Conservation (phyloP, 2,113 vertebrate species). For the Saguinus midas region DNA sequence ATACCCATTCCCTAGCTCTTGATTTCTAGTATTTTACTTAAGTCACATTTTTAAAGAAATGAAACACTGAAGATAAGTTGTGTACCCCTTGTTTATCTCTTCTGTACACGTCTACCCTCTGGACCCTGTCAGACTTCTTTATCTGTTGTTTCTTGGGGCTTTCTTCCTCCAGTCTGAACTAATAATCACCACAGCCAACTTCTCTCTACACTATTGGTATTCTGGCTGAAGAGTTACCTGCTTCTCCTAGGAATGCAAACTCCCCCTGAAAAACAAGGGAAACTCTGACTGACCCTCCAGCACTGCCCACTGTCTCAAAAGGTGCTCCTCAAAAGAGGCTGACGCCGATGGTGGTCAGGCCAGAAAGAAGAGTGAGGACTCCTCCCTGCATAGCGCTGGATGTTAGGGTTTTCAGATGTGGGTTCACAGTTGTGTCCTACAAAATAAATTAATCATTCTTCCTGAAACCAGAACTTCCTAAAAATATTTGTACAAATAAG, state of each 20-base stretch:
- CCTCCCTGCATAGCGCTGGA: fast-evolving
- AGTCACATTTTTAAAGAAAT: neutral
- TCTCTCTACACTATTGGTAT: neutral
- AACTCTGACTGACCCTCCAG: neutral
- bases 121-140: neutral
- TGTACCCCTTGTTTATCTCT: neutral
- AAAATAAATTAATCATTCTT: neutral
- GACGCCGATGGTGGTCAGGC: neutral
- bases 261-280: neutral
- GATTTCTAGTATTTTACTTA: neutral
- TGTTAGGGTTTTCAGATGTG: neutral
- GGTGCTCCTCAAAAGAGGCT: neutral
- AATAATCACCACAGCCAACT: neutral
- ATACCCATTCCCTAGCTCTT: neutral
- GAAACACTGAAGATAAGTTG: neutral
- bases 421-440: neutral
- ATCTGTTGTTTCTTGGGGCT: neutral
- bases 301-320: neutral
- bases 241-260: neutral
- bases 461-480: neutral
- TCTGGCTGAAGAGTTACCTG: neutral
- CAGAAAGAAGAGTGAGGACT: neutral
- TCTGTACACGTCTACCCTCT: neutral
- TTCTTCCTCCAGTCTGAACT: neutral
- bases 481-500: neutral